Base-by-base conservation (phyloP, 2,888 invertebrate species). In the Oligia latruncula region DNA sequence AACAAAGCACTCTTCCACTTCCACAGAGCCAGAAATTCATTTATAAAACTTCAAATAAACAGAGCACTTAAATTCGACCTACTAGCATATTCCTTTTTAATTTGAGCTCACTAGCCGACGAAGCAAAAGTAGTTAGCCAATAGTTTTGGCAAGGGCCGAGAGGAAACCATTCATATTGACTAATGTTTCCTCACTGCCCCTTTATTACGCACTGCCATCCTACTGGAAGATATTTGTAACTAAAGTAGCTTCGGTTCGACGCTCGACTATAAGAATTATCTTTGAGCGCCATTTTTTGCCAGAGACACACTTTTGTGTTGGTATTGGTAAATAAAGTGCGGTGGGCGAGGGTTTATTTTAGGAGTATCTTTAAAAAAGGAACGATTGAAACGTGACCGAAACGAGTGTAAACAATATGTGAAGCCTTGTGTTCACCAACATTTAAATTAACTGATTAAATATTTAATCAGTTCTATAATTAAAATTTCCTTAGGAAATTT, bases 81-180 rank as follows among this genome's bases (percentile, higher is more conserved):
- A 82, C 74, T 78, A 85, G 87, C 87, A 90, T 89, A 88, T 89
- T 89, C 85, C 83, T 86, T 86, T 90, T 90, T 93, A 93, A 94
- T 92, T 94, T 90, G 88, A 87, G 87, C 90, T 92, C 90, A 87
- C 89, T 89, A 90, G 90, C 91, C 91, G 85, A 84, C 86, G 82
- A 77, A 81, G 90, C 88, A 91, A 90, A 92, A 93, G 91, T 93
- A 92, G 93, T 94, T 93, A 92, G 87, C 91, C 93, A 92, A 94
- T 93, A 94, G 94, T 94, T 94, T 93, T 92, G 94, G 92, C 92
- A 92, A 90, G 91, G 92, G 88, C 91, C 90, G 89, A 91, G 88
- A 91, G 95, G 95, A 95, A 95, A 93, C 95, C 93, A 95, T 95
- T 93, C 93, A 93, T 95, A 95, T 93, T 93, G 95, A 94, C 91